Evolutionary conservation across 2,797 vertebrate genomes (phyloP).

Genomic region (Harpagifer antarcticus): DNA sequence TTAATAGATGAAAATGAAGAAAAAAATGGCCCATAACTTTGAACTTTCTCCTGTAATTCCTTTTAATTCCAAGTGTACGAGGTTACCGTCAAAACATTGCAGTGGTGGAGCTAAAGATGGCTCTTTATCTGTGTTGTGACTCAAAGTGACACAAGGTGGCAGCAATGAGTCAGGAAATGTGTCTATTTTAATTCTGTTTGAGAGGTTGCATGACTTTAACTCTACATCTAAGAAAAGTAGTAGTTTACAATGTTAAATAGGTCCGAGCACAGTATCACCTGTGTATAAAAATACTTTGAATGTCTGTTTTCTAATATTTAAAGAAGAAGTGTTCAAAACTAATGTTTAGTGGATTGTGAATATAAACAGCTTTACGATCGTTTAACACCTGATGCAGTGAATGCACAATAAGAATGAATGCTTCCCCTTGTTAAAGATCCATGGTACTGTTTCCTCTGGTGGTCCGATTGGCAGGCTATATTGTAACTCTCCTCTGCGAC

Average conservation of each 20-base stretch:
- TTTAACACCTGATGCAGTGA: slow-evolving; percentile 43
- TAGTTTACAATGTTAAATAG: slow-evolving; percentile 2
- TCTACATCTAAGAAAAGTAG: slow-evolving; percentile 2
- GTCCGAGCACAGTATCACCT: background rate
- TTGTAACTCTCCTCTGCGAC: slow-evolving; percentile 74
- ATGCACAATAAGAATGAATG: slow-evolving; percentile 44
- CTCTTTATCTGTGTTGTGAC: background rate
- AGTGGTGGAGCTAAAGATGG: background rate
- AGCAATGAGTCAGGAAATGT: slow-evolving; percentile 63
- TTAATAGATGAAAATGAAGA: background rate
- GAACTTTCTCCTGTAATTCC: background rate
- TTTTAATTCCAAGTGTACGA: background rate
- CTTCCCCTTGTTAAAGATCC: slow-evolving; percentile 34
- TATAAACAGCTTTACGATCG: slow-evolving; percentile 20
- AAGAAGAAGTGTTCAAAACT: background rate
- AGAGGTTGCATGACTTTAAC: slow-evolving; percentile 12
- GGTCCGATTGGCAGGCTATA: slow-evolving; percentile 65
- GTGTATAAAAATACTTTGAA: background rate
- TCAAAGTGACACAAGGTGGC: slow-evolving; percentile 68
- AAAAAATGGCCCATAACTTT: background rate
- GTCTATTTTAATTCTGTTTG: background rate
- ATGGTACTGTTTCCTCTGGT: slow-evolving; percentile 62
- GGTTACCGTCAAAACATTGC: background rate
- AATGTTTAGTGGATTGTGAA: slow-evolving; percentile 9
- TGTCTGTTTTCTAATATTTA: slow-evolving; percentile 1